A percentile compares a stretch with the other conserved stretches of the same genome.
Evolutionary conservation across 2,113 vertebrate genomes (phyloP).

Genomic region (Colossoma macropomum): DNA sequence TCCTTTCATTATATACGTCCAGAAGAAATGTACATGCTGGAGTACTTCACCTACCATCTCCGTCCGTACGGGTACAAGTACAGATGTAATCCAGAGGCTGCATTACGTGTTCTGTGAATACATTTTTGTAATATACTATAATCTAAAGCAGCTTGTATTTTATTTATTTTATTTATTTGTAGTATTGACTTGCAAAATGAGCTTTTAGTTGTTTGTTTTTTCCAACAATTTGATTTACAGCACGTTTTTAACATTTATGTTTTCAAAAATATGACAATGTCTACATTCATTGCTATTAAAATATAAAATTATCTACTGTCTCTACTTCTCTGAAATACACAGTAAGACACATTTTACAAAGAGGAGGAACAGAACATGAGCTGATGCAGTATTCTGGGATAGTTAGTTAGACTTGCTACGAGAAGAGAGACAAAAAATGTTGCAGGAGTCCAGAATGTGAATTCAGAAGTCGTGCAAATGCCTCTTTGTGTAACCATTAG

Average conservation of each 20-base stretch:
- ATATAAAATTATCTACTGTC: slow-evolving; percentile 25
- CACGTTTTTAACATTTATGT: background rate
- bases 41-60: slow-evolving; percentile 88
- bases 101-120: background rate
- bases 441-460: too few species aligned
- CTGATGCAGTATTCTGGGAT: too few species aligned
- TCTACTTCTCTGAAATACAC: slow-evolving; percentile 44
- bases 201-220: background rate
- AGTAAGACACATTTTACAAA: slow-evolving; percentile 22
- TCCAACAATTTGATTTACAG: background rate
- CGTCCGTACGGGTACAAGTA: slow-evolving; percentile 88
- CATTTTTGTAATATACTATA: too few species aligned
- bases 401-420: background rate
- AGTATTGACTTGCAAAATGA: background rate
- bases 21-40: slow-evolving; percentile 83
- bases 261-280: background rate
- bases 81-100: slow-evolving; percentile 78
- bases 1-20: slow-evolving; percentile 89
- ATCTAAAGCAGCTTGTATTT: background rate
- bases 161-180: background rate
- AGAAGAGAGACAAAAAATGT: slow-evolving; percentile 4
- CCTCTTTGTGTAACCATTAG: too few species aligned
- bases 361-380: too few species aligned
- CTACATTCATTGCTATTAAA: background rate
- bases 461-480: too few species aligned